Conservation (phyloP, 2,113 vertebrate genomes). For the Phalacrocorax brasilianus region DNA sequence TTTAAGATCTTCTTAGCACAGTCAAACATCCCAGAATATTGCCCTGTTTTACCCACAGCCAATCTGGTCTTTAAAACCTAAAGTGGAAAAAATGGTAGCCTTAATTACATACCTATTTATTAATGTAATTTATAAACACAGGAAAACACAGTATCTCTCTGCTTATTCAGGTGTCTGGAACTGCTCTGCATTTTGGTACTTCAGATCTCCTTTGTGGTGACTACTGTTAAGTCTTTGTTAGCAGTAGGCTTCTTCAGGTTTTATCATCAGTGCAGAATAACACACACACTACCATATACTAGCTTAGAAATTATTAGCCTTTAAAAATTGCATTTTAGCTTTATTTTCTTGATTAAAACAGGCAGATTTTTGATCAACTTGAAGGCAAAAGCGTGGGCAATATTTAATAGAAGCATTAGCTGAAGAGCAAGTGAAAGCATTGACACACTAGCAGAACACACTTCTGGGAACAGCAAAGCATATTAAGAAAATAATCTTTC, state of each 20-base stretch:
- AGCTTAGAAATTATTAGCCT: neutral
- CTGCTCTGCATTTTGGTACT: neutral
- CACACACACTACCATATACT: neutral
- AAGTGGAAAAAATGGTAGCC: neutral
- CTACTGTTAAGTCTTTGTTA: neutral
- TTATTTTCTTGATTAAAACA: neutral
- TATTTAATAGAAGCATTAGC: neutral
- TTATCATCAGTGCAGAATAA: neutral
- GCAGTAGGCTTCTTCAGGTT: neutral
- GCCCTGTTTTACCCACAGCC: slow-evolving; percentile 91
- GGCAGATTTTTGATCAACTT: neutral
- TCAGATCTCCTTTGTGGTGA: neutral
- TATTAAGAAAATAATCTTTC: neutral
- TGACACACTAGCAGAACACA: neutral
- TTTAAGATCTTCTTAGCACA: slow-evolving; percentile 91
- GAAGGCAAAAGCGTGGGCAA: neutral
- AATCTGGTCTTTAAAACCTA: slow-evolving; percentile 94
- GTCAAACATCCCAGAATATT: slow-evolving; percentile 88
- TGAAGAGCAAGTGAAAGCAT: neutral
- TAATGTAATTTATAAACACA: neutral
- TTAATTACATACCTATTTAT: neutral
- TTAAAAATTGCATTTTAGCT: neutral
- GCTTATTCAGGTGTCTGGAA: neutral
- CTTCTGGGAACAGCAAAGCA: neutral
- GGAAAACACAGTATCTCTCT: neutral